Evolutionary conservation across 92 coral and sea anemone species (phyloP).

Genomic region (Diadumene lineata): DNA sequence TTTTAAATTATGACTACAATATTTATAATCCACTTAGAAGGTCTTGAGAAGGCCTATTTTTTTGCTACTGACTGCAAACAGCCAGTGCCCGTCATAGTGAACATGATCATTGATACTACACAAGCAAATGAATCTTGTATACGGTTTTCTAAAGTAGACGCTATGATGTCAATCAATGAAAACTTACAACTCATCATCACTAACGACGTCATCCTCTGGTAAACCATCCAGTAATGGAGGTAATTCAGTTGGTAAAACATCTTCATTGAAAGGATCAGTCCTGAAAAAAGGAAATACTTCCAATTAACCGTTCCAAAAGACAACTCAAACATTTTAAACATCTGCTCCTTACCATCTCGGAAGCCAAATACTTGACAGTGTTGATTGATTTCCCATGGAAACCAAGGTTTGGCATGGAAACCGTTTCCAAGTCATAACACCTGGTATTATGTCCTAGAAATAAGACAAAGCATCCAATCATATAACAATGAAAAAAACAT

Average conservation of each 20-base stretch:
- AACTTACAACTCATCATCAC: constrained; percentile 87
- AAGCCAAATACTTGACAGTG: constrained; percentile 89
- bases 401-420: constrained; percentile 96
- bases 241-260: constrained; percentile 78
- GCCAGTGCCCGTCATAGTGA: too few relatives aligned
- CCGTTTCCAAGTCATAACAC: constrained; percentile 99
- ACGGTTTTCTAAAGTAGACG: too few relatives aligned
- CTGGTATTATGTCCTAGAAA: constrained; percentile 91
- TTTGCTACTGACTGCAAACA: too few relatives aligned
- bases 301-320: not conserved
- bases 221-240: constrained; percentile 73
- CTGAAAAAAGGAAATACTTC: constrained; percentile 47
- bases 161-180: too few relatives aligned
- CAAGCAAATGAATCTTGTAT: too few relatives aligned
- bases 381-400: constrained; percentile 76
- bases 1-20: too few relatives aligned
- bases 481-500: too few relatives aligned
- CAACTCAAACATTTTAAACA: not conserved
- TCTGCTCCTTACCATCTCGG: constrained; percentile 81
- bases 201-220: constrained; percentile 87
- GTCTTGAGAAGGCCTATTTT: too few relatives aligned
- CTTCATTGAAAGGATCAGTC: constrained; percentile 95
- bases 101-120: too few relatives aligned
- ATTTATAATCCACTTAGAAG: too few relatives aligned
- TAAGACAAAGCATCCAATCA: not conserved